These are phyloP conservation scores for Buphagus erythrorhynchus DNA, from an alignment of 2,797 vertebrate genomes.

Conservation along the genomic window DNA sequence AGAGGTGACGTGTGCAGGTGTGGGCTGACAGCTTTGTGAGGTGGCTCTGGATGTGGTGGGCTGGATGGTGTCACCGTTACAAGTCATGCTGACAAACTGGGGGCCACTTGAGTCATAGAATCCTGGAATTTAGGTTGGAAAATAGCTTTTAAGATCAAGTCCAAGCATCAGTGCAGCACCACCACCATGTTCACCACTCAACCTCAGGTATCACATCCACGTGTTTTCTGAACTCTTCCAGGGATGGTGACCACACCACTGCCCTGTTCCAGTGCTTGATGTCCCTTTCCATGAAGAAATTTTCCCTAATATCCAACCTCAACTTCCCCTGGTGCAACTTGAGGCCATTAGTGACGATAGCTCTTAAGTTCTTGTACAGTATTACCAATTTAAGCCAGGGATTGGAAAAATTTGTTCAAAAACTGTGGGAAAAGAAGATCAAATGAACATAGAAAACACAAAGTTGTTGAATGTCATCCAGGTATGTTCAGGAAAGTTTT, in stretches of 20 bases:
- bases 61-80: neutral
- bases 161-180: neutral
- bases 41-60: neutral
- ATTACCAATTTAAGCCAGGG: neutral
- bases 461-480: neutral
- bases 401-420: neutral
- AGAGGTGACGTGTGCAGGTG: neutral
- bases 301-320: neutral
- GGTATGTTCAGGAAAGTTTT: neutral
- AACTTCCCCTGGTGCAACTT: neutral
- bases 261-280: neutral
- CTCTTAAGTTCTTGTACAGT: neutral
- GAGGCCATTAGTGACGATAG: neutral
- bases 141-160: neutral
- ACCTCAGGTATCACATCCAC: neutral
- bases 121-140: neutral
- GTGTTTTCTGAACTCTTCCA: neutral
- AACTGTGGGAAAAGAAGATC: neutral
- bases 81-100: neutral
- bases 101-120: neutral
- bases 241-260: neutral
- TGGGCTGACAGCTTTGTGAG: neutral
- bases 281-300: neutral
- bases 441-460: neutral
- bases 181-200: neutral